Base-by-base conservation (phyloP, 2,888 invertebrate species). In the Protodeltote pygarga region DNA sequence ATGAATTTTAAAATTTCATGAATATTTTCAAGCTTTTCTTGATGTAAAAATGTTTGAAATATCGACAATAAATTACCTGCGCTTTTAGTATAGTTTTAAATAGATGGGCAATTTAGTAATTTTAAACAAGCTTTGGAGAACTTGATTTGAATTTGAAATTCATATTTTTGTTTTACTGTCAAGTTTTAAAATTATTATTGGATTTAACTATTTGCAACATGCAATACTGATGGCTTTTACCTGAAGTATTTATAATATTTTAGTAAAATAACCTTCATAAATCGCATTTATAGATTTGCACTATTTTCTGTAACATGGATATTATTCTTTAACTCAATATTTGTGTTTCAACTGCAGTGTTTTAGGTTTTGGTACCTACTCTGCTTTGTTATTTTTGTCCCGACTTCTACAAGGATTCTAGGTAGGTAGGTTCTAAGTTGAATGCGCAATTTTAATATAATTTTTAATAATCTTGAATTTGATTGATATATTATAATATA, bases 161-260 rank as follows among this genome's bases (percentile, higher is more conserved):
- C 27, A 48, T 49, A 64, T 64, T 52, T 59, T 59, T 44, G 13
- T 14, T 64, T 45, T 6, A 39, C 49, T 59, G 68, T 58, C 50
- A 42, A 45, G 13, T 50, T 27, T 5, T 15, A 31, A 65, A 65
- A 53, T 37, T 45, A 5, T 2, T 6, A 44, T 35, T 63, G 60
- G 63, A 57, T 32, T 57, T 57, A 32, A 34, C 45, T 37, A 66
- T 66, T 65, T 48, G 31, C 41, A 57, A 42, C 65, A 67, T 67
- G 67, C 69, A 60, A 65, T 45, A 39, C 40, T 24, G 3, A 49
- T 49, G 19, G 28, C 25, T 47, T 54, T 33, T 27, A 37, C 13
- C 27, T 46, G 13, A 39, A 45, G 39, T 49, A 42, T 37, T 42
- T 31, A 47, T 38, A 35, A 46, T 47, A 39, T 40, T 41, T 23